Evolutionary conservation across 2,797 vertebrate genomes (phyloP).

Genomic region (Forpus xanthops): DNA sequence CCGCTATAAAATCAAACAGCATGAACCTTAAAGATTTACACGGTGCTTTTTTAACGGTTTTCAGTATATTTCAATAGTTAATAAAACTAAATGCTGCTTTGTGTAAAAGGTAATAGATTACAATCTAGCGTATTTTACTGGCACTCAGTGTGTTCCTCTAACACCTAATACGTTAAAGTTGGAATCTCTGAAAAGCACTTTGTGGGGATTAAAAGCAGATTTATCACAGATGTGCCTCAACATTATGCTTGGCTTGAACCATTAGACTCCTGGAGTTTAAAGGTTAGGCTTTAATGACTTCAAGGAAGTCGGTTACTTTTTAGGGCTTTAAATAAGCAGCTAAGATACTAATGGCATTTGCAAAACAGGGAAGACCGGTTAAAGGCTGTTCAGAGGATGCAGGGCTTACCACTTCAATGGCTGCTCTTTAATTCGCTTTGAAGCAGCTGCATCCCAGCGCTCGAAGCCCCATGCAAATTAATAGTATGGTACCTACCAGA

Average conservation of each 20-base stretch:
- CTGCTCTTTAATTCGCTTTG: neutral
- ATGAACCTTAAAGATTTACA: conserved; percentile 30
- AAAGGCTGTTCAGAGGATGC: neutral
- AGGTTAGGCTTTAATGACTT: conserved; percentile 59
- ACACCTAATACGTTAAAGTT: conserved; percentile 15
- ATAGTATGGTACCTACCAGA: neutral
- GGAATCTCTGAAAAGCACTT: conserved; percentile 1
- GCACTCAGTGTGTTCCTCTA: conserved; percentile 2
- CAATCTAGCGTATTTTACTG: neutral
- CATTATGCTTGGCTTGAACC: conserved; percentile 63
- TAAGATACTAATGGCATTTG: neutral
- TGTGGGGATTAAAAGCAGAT: conserved; percentile 31
- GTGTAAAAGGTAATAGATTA: conserved; percentile 48
- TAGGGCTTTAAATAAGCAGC: neutral
- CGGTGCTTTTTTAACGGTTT: neutral
- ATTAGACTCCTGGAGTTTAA: conserved; percentile 60
- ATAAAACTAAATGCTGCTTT: conserved; percentile 50
- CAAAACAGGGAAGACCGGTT: conserved; percentile 40
- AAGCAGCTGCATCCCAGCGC: neutral
- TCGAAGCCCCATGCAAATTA: conserved; percentile 37
- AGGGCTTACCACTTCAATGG: neutral
- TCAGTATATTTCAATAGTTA: conserved; percentile 53
- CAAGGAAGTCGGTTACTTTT: conserved; percentile 42
- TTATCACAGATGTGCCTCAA: conserved; percentile 21
- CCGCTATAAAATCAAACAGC: conserved; percentile 16